phyloP scores from a whole-genome alignment of 2,113 vertebrate species.

The Hypomesus transpacificus region DNA sequence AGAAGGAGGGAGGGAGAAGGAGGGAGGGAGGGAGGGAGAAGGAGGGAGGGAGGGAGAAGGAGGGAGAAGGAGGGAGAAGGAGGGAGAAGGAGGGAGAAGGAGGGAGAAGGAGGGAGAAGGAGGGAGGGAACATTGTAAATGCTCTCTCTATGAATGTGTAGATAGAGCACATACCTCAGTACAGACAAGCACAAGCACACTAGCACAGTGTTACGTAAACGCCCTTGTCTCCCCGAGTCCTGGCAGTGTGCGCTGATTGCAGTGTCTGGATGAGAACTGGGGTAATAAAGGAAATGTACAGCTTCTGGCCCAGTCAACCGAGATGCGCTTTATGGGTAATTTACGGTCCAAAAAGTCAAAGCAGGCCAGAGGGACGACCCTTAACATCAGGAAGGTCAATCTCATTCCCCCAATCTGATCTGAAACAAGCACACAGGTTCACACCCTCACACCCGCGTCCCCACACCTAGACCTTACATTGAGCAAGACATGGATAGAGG shows the following conservation, averaged over 20 bases:
- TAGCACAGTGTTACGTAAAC: neutral
- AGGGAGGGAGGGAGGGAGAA: too few species aligned
- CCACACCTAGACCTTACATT: neutral
- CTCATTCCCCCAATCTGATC: constrained; percentile 42
- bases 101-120: neutral
- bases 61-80: too few species aligned
- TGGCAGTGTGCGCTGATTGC: constrained; percentile 42
- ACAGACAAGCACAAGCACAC: neutral
- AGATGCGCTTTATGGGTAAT: constrained; percentile 58
- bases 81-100: neutral
- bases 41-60: too few species aligned
- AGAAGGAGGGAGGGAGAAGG: neutral
- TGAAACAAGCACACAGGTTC: constrained; percentile 9
- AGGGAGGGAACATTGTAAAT: neutral
- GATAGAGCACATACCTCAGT: too few species aligned
- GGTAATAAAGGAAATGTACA: constrained; percentile 63
- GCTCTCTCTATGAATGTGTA: too few species aligned
- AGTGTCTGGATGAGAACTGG: constrained; percentile 38
- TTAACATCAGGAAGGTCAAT: constrained; percentile 51
- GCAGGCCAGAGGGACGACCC: constrained; percentile 34
- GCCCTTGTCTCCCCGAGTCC: constrained; percentile 10
- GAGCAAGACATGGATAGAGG: neutral
- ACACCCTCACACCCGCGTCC: neutral
- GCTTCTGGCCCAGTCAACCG: constrained; percentile 41
- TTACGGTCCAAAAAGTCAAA: constrained; percentile 47